Conservation (phyloP, 2,113 vertebrate species). For the Orthonyx spaldingii region DNA sequence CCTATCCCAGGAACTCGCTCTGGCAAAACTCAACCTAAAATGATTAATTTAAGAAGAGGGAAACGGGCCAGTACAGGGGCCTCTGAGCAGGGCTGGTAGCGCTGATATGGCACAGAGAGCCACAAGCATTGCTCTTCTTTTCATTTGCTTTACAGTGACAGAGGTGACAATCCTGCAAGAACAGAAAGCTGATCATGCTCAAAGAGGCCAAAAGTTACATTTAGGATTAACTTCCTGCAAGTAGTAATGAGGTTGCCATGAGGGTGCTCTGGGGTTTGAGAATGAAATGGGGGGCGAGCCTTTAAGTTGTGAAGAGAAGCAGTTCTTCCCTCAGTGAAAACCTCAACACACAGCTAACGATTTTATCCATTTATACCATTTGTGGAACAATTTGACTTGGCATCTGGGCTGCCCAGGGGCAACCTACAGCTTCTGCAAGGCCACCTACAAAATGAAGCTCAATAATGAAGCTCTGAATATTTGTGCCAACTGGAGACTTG, state of each 20-base stretch:
- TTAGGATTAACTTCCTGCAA: background rate
- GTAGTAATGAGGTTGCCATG: background rate
- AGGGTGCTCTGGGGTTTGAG: background rate
- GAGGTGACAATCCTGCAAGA: background rate
- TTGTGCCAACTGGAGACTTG: background rate
- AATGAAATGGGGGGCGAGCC: background rate
- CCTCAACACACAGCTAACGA: background rate
- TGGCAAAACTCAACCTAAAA: background rate
- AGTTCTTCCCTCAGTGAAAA: background rate
- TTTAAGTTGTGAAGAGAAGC: fast-evolving
- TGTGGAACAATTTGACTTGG: background rate
- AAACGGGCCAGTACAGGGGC: background rate
- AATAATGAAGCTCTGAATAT: background rate
- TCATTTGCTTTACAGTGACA: background rate
- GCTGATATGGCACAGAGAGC: fast-evolving
- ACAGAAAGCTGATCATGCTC: background rate
- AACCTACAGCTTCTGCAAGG: background rate
- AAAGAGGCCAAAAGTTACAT: background rate
- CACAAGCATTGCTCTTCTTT: fast-evolving
- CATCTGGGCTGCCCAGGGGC: background rate
- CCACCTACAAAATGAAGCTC: background rate
- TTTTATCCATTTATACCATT: background rate
- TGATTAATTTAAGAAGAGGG: background rate
- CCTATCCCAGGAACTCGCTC: background rate
- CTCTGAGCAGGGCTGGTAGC: background rate